Base-by-base conservation (phyloP, 2,797 vertebrate genomes). In the Myotis planiceps region DNA sequence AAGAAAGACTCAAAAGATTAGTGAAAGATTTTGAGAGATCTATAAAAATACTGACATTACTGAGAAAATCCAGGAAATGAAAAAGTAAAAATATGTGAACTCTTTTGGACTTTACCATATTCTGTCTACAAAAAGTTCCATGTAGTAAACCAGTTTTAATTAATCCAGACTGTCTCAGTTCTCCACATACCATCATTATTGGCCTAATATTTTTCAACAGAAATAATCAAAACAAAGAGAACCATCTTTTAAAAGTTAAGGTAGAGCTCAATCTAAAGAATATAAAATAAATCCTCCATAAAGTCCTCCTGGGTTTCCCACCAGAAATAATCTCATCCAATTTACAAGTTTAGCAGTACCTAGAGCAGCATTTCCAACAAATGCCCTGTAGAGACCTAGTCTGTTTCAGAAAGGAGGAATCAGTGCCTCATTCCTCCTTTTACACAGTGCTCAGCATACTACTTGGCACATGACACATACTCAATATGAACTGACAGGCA, bases 121-220 rank as follows among this genome's bases (percentile, higher is more conserved):
- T 79, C 68, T 68, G 12, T 80, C 49, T 86, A 90, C 29, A 47
- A 83, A 47, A 83, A 60, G 81, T 84, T 75, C 18, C 13, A 92
- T 1, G 0, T 2, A 82, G 18, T 79, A 29, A 80, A 75, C 51
- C 49, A 76, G 71, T 87, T 76, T 90, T 84, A 55, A 69, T 87
- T 95, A 55, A 66, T 37, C n/a, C 18, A 75, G 23, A 71, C 18
- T 71, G 9, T 75, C 69, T 94, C 45, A 49, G 65, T 74, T 68
- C 49, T 82, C 45, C 51, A 75, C 15, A 60, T 79, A 90, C 39
- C 25, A 32, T 49, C 58, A 51, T 32, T 88, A 86, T 18, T 69
- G 71, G 42, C 27, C 51, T 81, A 94, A 47, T 60, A 88, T 60
- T 95, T 92, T 95, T 90, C 69, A 90, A 71, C 7, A 92, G 32